Base-by-base conservation (phyloP, 2,888 invertebrate genomes). In the Malachius bipustulatus region DNA sequence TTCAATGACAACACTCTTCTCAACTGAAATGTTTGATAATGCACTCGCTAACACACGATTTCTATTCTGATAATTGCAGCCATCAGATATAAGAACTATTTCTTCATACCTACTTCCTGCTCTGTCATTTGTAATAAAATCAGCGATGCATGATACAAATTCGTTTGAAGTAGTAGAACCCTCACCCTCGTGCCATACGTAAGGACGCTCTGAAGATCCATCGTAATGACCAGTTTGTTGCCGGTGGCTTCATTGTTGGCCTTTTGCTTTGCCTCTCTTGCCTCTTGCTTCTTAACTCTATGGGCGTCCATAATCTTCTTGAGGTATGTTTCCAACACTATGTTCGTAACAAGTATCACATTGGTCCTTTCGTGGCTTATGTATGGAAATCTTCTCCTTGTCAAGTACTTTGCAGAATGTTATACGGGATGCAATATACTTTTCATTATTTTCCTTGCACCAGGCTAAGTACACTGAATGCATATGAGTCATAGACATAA, bases 331-430 rank as follows among this genome's bases (percentile, higher is more conserved):
- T 4, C 19, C 36, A 10, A 32, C 27, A 14, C 14, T 36, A 31
- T 31, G 26, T 29, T 9, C 8, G 6, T 3, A 16, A 19, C 36
- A 38, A 9, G 28, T 15, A 13, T 38, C 39, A 9, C 37, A 38
- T 19, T 38, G 39, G 26, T 38, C 31, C 27, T 38, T 38, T 14
- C 36, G 14, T 26, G 32, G 27, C 8, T 32, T 19, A 28, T 38
- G 39, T 13, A 36, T 38, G 13, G 31, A 26, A 13, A n/a, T n/a
- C n/a, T n/a, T n/a, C n/a, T n/a, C n/a, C n/a, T n/a, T n/a, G n/a
- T n/a, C n/a, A n/a, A n/a, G n/a, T n/a, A n/a, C n/a, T n/a, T n/a
- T n/a, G n/a, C n/a, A n/a, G n/a, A n/a, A n/a, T n/a, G n/a, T n/a
- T n/a, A n/a, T n/a, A n/a, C n/a, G n/a, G n/a, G n/a, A n/a, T n/a